phyloP scores from a whole-genome alignment of 2,113 vertebrate species.

The Psephotus haematonotus region DNA sequence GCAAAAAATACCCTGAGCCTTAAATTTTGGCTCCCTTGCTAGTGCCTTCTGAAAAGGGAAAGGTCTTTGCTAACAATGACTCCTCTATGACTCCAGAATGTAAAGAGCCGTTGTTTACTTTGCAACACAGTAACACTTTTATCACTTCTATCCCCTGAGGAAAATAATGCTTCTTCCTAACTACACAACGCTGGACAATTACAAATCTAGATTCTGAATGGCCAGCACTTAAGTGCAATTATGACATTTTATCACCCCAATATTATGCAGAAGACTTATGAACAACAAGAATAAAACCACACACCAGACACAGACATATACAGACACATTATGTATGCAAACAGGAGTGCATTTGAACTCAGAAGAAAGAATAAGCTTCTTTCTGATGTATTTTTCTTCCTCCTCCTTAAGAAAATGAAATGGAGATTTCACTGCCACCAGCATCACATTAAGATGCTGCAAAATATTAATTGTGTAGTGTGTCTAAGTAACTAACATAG shows the following conservation, averaged over 20 bases:
- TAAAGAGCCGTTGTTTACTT: conserved; percentile 13
- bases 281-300: neutral
- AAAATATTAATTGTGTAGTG: conserved; percentile 71
- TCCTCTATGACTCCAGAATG: neutral
- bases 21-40: neutral
- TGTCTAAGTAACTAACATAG: conserved; percentile 38
- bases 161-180: neutral
- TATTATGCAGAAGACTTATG: neutral
- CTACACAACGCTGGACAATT: neutral
- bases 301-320: neutral
- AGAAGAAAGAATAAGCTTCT: neutral
- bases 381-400: neutral
- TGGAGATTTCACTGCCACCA: conserved; percentile 33
- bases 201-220: conserved; percentile 4
- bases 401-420: conserved; percentile 44
- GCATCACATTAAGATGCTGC: conserved; percentile 44
- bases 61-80: neutral
- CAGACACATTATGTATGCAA: neutral
- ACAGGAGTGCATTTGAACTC: neutral
- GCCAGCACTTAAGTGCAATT: neutral
- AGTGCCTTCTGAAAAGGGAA: neutral
- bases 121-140: neutral
- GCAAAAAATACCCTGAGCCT: neutral
- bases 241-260: neutral
- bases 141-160: neutral